Percentiles rank a stretch among this genome's conserved stretches.
These are phyloP conservation scores for Platycheirus albimanus DNA, from an alignment of 2,888 invertebrate genomes.

Conservation along the genomic window DNA sequence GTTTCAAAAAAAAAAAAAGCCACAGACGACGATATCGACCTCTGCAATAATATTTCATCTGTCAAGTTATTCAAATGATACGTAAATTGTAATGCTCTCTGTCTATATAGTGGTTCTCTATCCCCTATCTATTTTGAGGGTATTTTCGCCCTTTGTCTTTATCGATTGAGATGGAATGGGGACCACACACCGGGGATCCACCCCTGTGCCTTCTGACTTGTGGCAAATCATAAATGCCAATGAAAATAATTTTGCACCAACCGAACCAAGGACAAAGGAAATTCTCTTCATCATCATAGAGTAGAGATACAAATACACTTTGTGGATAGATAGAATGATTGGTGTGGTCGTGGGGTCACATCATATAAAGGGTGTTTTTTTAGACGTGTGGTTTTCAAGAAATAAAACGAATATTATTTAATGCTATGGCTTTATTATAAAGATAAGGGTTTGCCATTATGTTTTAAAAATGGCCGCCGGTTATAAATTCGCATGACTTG, in stretches of 20 bases:
- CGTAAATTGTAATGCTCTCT: constrained; percentile 30
- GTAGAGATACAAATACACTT: constrained; percentile 5
- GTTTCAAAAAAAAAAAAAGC: constrained; percentile 8
- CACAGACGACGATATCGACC: constrained; percentile 40
- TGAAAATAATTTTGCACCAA: constrained; percentile 58
- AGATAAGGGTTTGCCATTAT: too few relatives aligned
- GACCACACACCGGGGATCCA: constrained; percentile 12
- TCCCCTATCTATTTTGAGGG: too few relatives aligned
- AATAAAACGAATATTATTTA: too few relatives aligned
- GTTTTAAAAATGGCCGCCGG: too few relatives aligned
- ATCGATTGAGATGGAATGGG: constrained; percentile 31
- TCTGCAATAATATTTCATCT: constrained; percentile 67
- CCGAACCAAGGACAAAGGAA: constrained; percentile 39
- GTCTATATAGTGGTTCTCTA: constrained; percentile 12
- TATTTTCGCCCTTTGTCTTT: constrained; percentile 3
- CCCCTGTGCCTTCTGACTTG: too few relatives aligned
- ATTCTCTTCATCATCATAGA: too few relatives aligned
- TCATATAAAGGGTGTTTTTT: too few relatives aligned
- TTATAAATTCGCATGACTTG: too few relatives aligned
- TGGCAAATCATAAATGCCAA: constrained; percentile 71
- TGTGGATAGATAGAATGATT: background rate
- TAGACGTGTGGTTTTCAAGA: too few relatives aligned
- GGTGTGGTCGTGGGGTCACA: too few relatives aligned
- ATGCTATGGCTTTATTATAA: too few relatives aligned
- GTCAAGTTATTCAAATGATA: constrained; percentile 70